Conservation (phyloP, 2,797 vertebrate species). For the Pterois miles region DNA sequence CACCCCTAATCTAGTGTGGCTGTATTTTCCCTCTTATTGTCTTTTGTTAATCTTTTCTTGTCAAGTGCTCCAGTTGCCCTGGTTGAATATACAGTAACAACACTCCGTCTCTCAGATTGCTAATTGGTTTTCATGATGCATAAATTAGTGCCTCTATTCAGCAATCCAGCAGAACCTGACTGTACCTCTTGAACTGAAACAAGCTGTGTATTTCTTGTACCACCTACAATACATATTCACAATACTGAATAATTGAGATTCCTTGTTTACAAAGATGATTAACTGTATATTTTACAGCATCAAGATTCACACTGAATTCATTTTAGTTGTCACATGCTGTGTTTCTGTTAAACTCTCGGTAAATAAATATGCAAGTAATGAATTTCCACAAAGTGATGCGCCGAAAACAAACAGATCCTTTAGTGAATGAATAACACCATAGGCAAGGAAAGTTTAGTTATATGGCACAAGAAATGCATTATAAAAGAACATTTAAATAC, state of each 20-base stretch:
- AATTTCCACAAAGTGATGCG: neutral
- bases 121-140: constrained; percentile 63
- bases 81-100: constrained; percentile 56
- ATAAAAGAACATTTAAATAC: neutral
- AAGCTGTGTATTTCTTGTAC: constrained; percentile 5
- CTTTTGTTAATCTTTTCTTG: constrained; percentile 45
- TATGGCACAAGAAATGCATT: neutral
- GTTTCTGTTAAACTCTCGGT: neutral
- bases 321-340: neutral
- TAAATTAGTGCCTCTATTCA: constrained; percentile 56
- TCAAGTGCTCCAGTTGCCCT: constrained; percentile 51
- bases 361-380: neutral
- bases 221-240: constrained; percentile 9
- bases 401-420: neutral
- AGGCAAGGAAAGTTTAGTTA: neutral
- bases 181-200: constrained; percentile 23
- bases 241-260: neutral
- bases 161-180: constrained; percentile 17
- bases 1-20: constrained; percentile 20
- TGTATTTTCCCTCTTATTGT: constrained; percentile 33
- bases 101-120: constrained; percentile 29
- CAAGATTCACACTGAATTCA: neutral
- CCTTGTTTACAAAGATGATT: constrained; percentile 1
- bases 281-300: neutral
- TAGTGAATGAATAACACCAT: neutral